phyloP scores from a whole-genome alignment of 2,888 invertebrate species.

The Isoperla grammatica region DNA sequence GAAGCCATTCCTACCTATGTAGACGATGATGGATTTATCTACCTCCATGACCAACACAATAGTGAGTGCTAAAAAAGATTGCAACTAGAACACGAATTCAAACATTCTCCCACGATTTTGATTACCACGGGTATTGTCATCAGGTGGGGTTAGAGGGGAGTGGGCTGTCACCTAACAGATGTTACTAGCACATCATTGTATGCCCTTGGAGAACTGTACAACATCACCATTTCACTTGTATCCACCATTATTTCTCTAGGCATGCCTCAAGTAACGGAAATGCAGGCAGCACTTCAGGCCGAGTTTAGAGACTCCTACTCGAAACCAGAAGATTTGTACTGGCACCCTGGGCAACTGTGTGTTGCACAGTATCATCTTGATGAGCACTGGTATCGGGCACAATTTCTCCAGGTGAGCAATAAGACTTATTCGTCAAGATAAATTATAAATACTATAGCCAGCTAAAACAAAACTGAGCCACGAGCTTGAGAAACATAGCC shows the following conservation, averaged over 20 bases:
- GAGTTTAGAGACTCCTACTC: slow-evolving; percentile 46
- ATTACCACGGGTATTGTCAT: too few relatives aligned
- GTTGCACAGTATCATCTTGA: slow-evolving; percentile 61
- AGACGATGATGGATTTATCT: slow-evolving; percentile 50
- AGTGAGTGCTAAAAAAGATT: slow-evolving; percentile 29
- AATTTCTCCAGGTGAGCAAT: slow-evolving; percentile 51
- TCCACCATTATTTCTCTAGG: neutral
- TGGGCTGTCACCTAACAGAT: too few relatives aligned
- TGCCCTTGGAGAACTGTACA: too few relatives aligned
- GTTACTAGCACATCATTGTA: too few relatives aligned
- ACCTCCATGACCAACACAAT: slow-evolving; percentile 41
- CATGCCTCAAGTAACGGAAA: neutral
- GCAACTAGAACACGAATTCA: neutral
- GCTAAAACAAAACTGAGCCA: too few relatives aligned
- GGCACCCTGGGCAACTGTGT: slow-evolving; percentile 61
- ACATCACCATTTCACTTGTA: too few relatives aligned
- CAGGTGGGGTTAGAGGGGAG: too few relatives aligned
- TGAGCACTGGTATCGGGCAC: slow-evolving; percentile 64
- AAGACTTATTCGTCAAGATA: too few relatives aligned
- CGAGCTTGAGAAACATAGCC: too few relatives aligned
- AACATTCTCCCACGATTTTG: too few relatives aligned
- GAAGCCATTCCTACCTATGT: slow-evolving; percentile 58
- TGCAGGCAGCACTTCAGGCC: neutral
- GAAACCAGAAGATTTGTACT: slow-evolving; percentile 48
- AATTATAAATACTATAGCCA: too few relatives aligned